Evolutionary conservation across 2,113 vertebrate species (phyloP).

Genomic region (Speoplatyrhinus poulsoni): DNA sequence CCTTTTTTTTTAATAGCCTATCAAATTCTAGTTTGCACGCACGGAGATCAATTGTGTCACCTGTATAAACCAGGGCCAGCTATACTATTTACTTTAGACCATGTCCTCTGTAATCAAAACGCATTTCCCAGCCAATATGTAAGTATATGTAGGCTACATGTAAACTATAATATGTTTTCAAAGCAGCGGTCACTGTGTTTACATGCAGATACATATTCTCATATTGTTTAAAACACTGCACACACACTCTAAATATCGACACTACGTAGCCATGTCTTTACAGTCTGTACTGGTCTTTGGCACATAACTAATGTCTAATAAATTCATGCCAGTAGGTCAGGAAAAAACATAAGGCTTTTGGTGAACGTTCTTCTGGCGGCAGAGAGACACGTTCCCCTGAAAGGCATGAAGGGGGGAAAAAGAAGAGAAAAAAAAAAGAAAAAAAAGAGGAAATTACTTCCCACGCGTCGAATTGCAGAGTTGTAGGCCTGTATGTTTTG

Average conservation of each 20-base stretch:
- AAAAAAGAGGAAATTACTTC: slow-evolving; percentile 22
- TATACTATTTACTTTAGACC: too few relatives aligned
- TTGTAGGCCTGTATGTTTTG: slow-evolving; percentile 52
- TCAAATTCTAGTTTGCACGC: too few relatives aligned
- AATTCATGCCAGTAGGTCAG: slow-evolving; percentile 15
- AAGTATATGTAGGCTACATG: not conserved
- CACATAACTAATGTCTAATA: slow-evolving; percentile 3
- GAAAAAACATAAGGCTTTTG: slow-evolving; percentile 48
- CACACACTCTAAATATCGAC: slow-evolving; percentile 9
- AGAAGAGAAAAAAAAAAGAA: not conserved
- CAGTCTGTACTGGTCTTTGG: slow-evolving; percentile 1
- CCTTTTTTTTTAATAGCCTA: too few relatives aligned
- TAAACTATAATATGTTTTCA: not conserved
- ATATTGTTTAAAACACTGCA: slow-evolving; percentile 7
- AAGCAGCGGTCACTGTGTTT: slow-evolving; percentile 15
- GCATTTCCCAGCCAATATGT: not conserved
- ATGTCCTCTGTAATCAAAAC: too few relatives aligned
- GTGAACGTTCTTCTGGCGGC: slow-evolving; percentile 9
- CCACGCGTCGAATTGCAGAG: slow-evolving; percentile 51
- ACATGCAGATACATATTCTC: slow-evolving; percentile 15
- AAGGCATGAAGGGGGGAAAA: not conserved
- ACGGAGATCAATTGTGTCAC: too few relatives aligned
- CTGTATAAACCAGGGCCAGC: too few relatives aligned
- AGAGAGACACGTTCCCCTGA: slow-evolving; percentile 18
- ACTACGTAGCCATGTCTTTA: slow-evolving; percentile 7